Base-by-base conservation (phyloP, 2,797 vertebrate species). In the Passerculus sandwichensis region DNA sequence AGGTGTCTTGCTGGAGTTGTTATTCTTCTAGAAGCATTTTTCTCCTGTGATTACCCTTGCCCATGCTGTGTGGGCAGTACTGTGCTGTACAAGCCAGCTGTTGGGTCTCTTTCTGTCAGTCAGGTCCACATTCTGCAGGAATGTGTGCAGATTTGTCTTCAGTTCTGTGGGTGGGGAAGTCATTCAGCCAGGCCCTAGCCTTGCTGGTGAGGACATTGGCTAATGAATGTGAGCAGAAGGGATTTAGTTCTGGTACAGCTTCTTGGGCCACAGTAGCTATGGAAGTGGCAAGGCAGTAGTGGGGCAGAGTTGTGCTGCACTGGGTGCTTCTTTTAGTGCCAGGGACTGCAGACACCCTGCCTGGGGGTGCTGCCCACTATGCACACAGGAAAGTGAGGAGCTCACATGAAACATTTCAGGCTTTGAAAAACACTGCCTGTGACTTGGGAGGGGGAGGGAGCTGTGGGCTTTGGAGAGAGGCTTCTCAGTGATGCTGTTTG, bases 121-220 rank as follows among this genome's bases (percentile, higher is more conserved):
- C 53, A 11, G 1, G 22, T 25, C 56, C 38, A 0, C 7, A 0
- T 80, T 66, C 72, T 6, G 10, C 38, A 71, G 80, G 30, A 40
- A 27, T 5, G 1, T 0, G 6, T 18, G 59, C 4, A 2, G 51
- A 56, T 75, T 45, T 2, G 0, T 64, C 36, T 48, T 57, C 23
- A 7, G 22, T 47, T 75, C 32, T 51, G 17, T 48, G 36, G 42
- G 11, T 61, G 27, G 34, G 36, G 42, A 60, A 12, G 2, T 64
- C 57, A 48, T 82, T 65, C 70, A 81, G 45, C 1, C 2, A 53
- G 45, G 25, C 56, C 36, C 25, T 30, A 23, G 9, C 23, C 34
- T 57, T 25, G 36, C 38, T 56, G 1, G 0, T 5, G 44, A 7
- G 25, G 15, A 29, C 1, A 1, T 1, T 87, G 62, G 67, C 30